Base-by-base conservation (phyloP, 2,797 vertebrate genomes). In the Tympanoctomys barrerae region DNA sequence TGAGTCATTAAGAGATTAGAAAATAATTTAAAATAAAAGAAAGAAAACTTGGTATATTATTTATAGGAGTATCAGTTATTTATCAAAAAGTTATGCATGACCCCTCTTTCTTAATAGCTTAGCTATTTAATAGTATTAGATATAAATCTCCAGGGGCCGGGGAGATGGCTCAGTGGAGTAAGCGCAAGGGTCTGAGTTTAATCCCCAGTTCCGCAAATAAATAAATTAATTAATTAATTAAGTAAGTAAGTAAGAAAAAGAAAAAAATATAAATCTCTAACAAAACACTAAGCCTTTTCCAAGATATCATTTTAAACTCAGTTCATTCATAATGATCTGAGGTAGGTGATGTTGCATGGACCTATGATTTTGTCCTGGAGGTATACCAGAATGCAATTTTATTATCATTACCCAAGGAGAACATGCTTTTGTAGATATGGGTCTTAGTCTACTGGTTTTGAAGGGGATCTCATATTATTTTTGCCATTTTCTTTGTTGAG, bases 401-500 rank as follows among this genome's bases (percentile, higher is more conserved):
- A 14, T 31, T 39, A 54, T 31, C 64, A 2, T 89, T 22, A 22
- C 11, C 70, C 14, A 80, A 49, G 24, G 28, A 95, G 18, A 61
- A 22, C 5, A 21, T 24, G 36, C 36, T 49, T 49, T 49, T 75
- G 42, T 61, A 93, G 73, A 61, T 61, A 78, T 66, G 68, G 1
- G 59, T 36, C 54, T 33, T 33, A 68, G 87, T 78, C 26, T 81
- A 46, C 42, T 85, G 71, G 62, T 73, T 94, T 42, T 88, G 24
- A 77, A 87, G 19, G 61, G 21, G 42, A 70, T 39, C 54, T 90
- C 33, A 8, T 6, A 16, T 42, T 61, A 26, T 68, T 83, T 91
- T n/a, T 42, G 42, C 86, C n/a, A 36, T 92, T 93, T 61, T 26
- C 79, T 92, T 78, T 91, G 26, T 39, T 93, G 75, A 94, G 80